Base-by-base conservation (phyloP, 2,888 invertebrate species). In the Acanthosepion lycidas region DNA sequence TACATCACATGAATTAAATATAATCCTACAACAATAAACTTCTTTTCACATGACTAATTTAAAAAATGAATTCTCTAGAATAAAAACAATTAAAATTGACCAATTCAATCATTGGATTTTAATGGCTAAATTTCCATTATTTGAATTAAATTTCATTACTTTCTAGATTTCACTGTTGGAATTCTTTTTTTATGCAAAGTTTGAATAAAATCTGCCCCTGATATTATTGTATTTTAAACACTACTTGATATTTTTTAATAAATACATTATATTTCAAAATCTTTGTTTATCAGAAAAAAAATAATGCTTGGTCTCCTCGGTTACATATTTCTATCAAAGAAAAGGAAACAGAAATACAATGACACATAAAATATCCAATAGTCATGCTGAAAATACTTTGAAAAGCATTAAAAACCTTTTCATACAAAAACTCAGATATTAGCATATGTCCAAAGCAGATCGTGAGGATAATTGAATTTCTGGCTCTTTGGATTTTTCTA, bases 381-480 rank as follows among this genome's bases (percentile, higher is more conserved):
- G n/a, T 78, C n/a, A 18, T 9, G 33, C 33, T 78, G n/a, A 78
- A 33, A 78, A 78, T 78, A 33, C 78, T 33, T n/a, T 12, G 33
- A n/a, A n/a, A n/a, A 18, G 6, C n/a, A 78, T 12, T 78, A 33
- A 15, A 78, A 78, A n/a, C 12, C 78, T n/a, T 78, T 78, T 78
- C 15, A 78, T n/a, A 78, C 12, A n/a, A n/a, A 78, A 78, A n/a
- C 12, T 12, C 5, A 9, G 78, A 15, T 78, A 78, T 78, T 78
- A 78, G 78, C 78, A 78, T 78, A 78, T 78, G 78, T 78, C 78
- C n/a, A 78, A 78, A n/a, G n/a, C 78, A 78, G 78, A 28, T n/a
- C 1, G n/a, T 78, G 78, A 78, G 33, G n/a, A 78, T 78, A 78
- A 78, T 78, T 12, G 78, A 78, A 78, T 78, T 15, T 78, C 78